Conservation (phyloP, 2,888 invertebrate species). For the Pyrgus malvae region DNA sequence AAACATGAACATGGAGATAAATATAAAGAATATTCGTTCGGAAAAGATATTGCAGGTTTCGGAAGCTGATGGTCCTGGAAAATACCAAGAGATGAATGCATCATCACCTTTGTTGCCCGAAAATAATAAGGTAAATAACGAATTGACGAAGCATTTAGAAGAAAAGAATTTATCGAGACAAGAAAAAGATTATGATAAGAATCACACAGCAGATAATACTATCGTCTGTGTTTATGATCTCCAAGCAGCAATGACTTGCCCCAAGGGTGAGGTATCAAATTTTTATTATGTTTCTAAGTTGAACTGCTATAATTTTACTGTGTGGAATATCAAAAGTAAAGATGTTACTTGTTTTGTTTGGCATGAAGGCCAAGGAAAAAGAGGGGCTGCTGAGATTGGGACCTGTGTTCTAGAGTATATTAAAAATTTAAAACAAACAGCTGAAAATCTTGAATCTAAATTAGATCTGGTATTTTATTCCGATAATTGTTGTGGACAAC, state of each 20-base stretch:
- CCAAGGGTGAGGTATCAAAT: conserved; percentile 3
- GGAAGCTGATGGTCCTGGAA: not conserved
- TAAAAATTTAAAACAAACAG: conserved; percentile 5
- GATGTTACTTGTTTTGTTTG: conserved; percentile 27
- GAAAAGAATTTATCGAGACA: not conserved
- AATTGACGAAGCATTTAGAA: not conserved
- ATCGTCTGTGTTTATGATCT: conserved; percentile 9
- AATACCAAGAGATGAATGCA: too few species aligned
- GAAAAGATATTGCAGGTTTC: not conserved
- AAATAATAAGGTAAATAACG: not conserved
- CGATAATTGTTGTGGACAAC: conserved; percentile 7
- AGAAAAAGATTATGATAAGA: not conserved
- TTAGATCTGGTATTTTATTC: conserved; percentile 15
- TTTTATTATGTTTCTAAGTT: conserved; percentile 11
- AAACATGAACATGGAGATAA: not conserved
- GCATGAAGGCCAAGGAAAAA: conserved; percentile 32
- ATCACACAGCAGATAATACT: conserved; percentile 3
- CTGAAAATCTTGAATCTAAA: not conserved
- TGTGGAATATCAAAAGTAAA: not conserved
- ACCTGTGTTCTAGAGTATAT: conserved; percentile 27
- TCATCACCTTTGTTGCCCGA: not conserved
- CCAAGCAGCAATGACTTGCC: conserved; percentile 12
- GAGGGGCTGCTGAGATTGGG: conserved; percentile 29
- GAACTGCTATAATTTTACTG: conserved; percentile 1
- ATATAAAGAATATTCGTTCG: not conserved